A percentile compares a stretch with the other conserved stretches of the same genome.
Conservation (phyloP, 2,113 vertebrate species). For the Phaethornis superciliosus region DNA sequence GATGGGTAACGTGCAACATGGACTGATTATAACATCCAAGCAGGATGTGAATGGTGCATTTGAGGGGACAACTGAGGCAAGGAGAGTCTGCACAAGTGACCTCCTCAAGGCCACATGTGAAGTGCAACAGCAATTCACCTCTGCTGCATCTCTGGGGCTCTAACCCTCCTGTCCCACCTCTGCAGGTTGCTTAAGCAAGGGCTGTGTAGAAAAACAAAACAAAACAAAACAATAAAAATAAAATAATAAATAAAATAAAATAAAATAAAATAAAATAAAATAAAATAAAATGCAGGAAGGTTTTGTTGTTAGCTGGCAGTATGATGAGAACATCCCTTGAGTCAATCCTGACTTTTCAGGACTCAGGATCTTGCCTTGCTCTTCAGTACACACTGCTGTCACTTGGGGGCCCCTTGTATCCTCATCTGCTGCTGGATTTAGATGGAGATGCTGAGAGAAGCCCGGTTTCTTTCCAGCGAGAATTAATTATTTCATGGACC, state of each 20-base stretch:
- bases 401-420: background rate
- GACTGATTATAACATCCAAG: background rate
- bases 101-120: background rate
- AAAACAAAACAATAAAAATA: no score
- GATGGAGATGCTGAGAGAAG: background rate
- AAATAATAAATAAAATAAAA: no score
- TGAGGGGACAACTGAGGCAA: background rate
- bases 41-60: background rate
- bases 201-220: background rate
- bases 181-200: background rate
- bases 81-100: background rate
- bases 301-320: fast-evolving
- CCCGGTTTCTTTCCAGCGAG: background rate
- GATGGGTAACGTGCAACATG: background rate
- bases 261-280: no score
- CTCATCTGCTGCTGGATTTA: background rate
- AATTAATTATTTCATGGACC: background rate
- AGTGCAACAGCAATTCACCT: background rate
- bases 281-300: background rate
- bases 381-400: background rate
- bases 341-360: background rate
- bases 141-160: background rate
- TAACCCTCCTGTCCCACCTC: background rate
- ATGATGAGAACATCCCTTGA: background rate
- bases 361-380: background rate